These are phyloP conservation scores for Apteryx mantelli DNA, from an alignment of 2,113 vertebrate genomes.

Conservation along the genomic window DNA sequence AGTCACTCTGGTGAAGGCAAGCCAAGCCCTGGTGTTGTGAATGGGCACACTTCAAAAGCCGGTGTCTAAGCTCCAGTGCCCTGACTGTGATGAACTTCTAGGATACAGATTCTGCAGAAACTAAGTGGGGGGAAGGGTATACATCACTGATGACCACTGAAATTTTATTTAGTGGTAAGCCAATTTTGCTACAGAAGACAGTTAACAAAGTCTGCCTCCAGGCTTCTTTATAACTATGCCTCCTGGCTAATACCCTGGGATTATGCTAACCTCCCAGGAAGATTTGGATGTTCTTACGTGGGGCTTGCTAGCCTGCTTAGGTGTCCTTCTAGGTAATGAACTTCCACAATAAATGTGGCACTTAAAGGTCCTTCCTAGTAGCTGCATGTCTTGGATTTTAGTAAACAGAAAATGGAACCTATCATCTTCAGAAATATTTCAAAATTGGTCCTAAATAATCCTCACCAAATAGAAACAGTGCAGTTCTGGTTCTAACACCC, in stretches of 20 bases:
- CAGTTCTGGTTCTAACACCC: neutral
- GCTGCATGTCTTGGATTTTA: neutral
- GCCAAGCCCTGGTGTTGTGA: neutral
- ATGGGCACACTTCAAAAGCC: neutral
- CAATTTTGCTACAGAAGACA: neutral
- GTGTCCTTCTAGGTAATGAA: neutral
- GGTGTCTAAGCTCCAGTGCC: neutral
- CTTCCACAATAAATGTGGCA: neutral
- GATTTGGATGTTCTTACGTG: neutral
- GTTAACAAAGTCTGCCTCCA: neutral
- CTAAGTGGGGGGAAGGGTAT: neutral
- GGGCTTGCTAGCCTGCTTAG: neutral
- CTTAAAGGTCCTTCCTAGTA: neutral
- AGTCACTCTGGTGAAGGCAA: neutral
- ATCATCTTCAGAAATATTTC: neutral
- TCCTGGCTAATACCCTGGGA: neutral
- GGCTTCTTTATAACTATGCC: neutral
- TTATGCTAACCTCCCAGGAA: neutral
- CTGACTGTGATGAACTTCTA: fast-evolving
- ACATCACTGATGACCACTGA: neutral
- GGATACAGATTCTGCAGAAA: neutral
- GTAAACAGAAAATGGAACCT: neutral
- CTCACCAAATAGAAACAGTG: neutral
- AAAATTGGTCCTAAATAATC: neutral
- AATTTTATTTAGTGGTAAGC: neutral